Conservation (phyloP, 2,113 vertebrate genomes). For the Calonectris borealis region DNA sequence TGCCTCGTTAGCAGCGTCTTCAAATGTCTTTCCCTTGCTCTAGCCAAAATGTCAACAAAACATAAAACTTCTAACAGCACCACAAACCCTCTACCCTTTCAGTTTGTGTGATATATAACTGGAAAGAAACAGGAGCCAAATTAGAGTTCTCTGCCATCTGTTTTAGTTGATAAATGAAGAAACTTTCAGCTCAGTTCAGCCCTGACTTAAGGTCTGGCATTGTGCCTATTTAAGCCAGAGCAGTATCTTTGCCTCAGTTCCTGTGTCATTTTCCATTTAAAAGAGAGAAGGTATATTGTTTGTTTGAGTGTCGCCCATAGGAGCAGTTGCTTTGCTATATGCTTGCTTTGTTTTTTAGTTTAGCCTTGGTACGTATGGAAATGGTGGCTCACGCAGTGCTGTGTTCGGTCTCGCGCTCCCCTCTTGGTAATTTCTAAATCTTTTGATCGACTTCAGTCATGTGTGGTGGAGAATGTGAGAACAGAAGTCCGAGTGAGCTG, state of each 20-base stretch:
- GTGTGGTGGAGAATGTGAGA: not conserved
- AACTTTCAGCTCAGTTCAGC: not conserved
- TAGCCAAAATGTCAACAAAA: conserved; percentile 14
- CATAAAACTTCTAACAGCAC: not conserved
- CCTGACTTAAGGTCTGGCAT: not conserved
- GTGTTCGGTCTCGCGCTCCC: not conserved
- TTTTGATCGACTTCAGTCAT: rapidly evolving
- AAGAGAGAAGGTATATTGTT: not conserved
- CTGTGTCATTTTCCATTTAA: not conserved
- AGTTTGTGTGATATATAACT: not conserved
- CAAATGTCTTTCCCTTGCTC: not conserved
- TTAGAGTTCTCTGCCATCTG: conserved; percentile 22
- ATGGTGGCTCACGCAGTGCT: not conserved
- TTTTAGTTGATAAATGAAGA: conserved; percentile 51
- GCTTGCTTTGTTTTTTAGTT: not conserved
- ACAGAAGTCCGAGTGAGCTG: not conserved
- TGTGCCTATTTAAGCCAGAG: not conserved
- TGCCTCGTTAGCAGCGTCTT: not conserved
- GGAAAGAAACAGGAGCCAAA: not conserved
- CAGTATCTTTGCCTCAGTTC: not conserved
- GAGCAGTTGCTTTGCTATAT: not conserved
- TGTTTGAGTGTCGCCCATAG: not conserved
- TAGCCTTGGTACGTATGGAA: not conserved
- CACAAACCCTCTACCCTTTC: not conserved
- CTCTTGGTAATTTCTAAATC: not conserved